A percentile compares a stretch with the other conserved stretches of the same genome.
phyloP scores from a whole-genome alignment of 2,797 vertebrate genomes.

The Argya squamiceps region DNA sequence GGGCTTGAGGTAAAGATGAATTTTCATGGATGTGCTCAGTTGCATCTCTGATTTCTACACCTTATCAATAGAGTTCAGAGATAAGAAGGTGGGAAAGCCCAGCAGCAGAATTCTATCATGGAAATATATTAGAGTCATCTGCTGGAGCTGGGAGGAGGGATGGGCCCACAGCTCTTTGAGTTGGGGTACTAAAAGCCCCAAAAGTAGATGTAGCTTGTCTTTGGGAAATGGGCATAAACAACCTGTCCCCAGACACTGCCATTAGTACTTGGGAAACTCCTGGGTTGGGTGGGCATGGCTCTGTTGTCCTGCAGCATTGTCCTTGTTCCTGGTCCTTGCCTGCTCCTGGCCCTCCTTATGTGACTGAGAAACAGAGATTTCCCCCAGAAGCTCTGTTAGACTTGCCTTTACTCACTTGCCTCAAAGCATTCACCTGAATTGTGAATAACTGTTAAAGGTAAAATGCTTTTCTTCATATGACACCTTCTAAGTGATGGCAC shows the following conservation, averaged over 20 bases:
- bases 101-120: background rate
- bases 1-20: background rate
- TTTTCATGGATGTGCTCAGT: background rate
- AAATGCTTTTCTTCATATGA: background rate
- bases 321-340: background rate
- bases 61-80: background rate
- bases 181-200: background rate
- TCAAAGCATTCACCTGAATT: background rate
- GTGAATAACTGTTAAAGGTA: background rate
- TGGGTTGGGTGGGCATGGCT: background rate
- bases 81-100: background rate
- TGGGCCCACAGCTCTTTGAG: background rate
- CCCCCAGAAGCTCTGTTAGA: background rate
- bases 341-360: background rate
- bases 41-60: background rate
- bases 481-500: background rate
- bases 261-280: no score
- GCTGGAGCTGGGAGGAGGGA: background rate
- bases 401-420: accelerated
- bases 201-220: background rate
- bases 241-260: background rate
- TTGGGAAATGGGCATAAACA: background rate
- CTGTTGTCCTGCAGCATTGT: background rate
- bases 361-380: background rate
- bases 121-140: background rate